Conservation (phyloP, 2,113 vertebrate genomes). For the Nycticebus coucang region DNA sequence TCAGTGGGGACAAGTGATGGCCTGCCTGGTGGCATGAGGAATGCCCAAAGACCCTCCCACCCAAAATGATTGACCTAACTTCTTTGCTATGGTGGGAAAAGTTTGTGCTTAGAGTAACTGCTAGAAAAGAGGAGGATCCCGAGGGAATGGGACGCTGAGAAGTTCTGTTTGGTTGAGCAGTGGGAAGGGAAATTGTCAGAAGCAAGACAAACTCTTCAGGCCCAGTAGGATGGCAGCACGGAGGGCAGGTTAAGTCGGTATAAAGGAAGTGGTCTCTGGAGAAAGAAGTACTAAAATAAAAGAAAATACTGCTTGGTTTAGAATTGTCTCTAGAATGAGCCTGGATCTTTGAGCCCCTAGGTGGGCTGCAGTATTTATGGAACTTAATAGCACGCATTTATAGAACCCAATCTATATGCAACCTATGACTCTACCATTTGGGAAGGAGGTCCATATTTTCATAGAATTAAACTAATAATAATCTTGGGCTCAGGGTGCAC, state of each 20-base stretch:
- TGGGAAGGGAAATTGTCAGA: neutral
- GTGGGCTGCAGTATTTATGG: neutral
- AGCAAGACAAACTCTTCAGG: neutral
- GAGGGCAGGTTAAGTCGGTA: neutral
- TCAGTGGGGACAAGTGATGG: neutral
- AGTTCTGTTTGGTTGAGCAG: neutral
- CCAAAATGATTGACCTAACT: neutral
- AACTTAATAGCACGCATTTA: neutral
- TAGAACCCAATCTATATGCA: neutral
- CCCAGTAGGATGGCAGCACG: neutral
- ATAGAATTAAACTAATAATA: constrained; percentile 19
- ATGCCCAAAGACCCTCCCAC: neutral
- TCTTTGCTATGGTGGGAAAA: neutral
- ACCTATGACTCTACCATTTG: neutral
- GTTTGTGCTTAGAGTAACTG: neutral
- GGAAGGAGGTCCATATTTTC: neutral
- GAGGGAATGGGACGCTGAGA: neutral
- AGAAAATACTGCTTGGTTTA: neutral
- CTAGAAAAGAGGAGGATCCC: neutral
- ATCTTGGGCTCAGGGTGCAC: neutral
- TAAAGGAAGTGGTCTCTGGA: neutral
- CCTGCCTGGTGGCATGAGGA: neutral
- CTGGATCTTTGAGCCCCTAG: neutral
- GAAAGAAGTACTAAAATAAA: neutral
- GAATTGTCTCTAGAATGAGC: neutral